Conservation (phyloP, 2,113 vertebrate genomes). For the Tichodroma muraria region DNA sequence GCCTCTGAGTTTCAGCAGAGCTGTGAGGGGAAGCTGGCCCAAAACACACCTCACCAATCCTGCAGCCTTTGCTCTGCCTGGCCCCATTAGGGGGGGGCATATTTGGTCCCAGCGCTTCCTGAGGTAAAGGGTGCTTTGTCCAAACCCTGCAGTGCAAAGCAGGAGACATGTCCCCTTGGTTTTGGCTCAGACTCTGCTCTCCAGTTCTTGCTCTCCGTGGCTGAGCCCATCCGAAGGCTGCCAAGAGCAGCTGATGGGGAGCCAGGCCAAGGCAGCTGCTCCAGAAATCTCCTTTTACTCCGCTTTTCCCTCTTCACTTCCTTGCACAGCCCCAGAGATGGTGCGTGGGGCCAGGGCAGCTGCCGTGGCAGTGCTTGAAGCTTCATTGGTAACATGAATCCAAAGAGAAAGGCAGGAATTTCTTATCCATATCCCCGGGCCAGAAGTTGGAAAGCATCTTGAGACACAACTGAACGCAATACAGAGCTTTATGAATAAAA, state of each 20-base stretch:
- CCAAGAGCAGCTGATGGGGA: not conserved
- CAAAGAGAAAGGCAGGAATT: not conserved
- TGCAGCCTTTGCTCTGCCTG: not conserved
- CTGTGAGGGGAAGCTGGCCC: not conserved
- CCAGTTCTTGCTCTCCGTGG: not conserved
- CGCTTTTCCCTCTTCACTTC: not conserved
- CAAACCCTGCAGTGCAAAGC: not conserved
- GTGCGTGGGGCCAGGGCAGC: not conserved
- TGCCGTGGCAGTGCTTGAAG: not conserved
- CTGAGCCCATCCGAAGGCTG: not conserved
- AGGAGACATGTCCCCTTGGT: not conserved
- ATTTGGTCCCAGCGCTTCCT: not conserved
- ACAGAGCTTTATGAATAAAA: not conserved
- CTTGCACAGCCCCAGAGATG: not conserved
- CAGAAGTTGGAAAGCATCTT: not conserved
- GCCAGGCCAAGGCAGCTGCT: not conserved
- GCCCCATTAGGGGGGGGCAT: not conserved
- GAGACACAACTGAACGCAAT: not conserved
- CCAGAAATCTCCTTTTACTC: not conserved
- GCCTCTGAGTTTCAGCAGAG: not conserved
- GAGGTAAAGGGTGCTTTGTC: not conserved
- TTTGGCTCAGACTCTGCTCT: not conserved
- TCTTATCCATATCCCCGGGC: not conserved
- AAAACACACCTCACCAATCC: not conserved
- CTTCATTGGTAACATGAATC: not conserved